These are phyloP conservation scores for Euproctis similis DNA, from an alignment of 2,888 invertebrate species.

Conservation along the genomic window DNA sequence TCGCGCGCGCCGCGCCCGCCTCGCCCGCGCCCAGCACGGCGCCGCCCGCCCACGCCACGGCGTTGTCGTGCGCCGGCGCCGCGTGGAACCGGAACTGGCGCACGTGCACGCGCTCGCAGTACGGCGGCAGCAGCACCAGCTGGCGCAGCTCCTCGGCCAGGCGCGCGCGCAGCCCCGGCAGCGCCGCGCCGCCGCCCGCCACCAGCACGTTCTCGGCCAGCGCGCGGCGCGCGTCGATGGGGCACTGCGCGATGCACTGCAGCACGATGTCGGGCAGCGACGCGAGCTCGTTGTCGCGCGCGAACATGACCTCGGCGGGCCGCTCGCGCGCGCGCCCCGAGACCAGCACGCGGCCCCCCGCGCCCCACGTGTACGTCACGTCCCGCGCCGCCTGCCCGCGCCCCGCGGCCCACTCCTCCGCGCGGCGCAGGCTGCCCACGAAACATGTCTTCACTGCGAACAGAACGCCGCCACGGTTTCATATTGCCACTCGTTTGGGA, in stretches of 20 bases:
- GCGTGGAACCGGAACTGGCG: conserved; percentile 83
- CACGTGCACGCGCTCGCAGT: conserved; percentile 53
- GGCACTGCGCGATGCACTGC: conserved; percentile 87
- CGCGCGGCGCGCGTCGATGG: conserved; percentile 85
- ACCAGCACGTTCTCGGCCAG: conserved; percentile 90
- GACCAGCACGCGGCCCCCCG: conserved; percentile 78
- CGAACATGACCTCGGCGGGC: conserved; percentile 89
- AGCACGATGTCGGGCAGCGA: conserved; percentile 89
- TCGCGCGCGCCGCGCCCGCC: conserved; percentile 80
- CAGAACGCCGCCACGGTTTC: no score
- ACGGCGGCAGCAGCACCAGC: conserved; percentile 78
- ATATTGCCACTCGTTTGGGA: no score
- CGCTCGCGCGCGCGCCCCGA: conserved; percentile 83
- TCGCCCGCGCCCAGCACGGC: conserved; percentile 76
- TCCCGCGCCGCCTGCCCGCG: conserved; percentile 8
- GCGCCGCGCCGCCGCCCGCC: conserved; percentile 89
- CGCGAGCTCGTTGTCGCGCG: conserved; percentile 80
- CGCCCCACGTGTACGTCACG: conserved; percentile 45
- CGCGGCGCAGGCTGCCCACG: conserved; percentile 84
- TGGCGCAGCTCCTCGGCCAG: conserved; percentile 84
- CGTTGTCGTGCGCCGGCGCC: conserved; percentile 85
- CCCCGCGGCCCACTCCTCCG: conserved; percentile 51
- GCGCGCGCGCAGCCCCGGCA: conserved; percentile 88
- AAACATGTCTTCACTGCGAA: conserved; percentile 89
- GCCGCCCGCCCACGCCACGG: conserved; percentile 87